Percentiles rank a stretch among this genome's conserved stretches.
phyloP scores from a whole-genome alignment of 2,113 vertebrate genomes.

The Okapia johnstoni region DNA sequence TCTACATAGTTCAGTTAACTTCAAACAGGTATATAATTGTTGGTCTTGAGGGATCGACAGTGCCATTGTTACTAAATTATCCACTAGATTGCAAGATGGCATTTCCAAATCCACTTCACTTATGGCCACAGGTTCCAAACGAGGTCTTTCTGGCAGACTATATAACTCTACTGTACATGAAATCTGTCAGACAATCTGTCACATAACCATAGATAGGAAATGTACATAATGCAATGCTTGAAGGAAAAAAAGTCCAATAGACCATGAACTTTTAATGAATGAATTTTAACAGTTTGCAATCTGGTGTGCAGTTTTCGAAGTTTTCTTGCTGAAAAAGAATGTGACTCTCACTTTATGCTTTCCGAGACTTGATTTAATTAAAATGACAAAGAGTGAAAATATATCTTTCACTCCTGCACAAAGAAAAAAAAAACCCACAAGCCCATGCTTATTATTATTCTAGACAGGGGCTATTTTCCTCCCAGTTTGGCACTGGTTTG shows the following conservation, averaged over 20 bases:
- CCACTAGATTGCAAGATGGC: conserved; percentile 75
- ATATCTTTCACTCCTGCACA: conserved; percentile 4
- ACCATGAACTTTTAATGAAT: conserved; percentile 74
- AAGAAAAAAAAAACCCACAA: neutral
- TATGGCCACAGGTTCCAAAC: conserved; percentile 61
- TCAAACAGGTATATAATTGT: conserved; percentile 65
- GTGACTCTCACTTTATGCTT: conserved; percentile 18
- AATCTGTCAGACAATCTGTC: conserved; percentile 75
- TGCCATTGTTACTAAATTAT: conserved; percentile 77
- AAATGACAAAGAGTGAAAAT: conserved; percentile 62
- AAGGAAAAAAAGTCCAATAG: conserved; percentile 69
- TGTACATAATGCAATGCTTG: conserved; percentile 50
- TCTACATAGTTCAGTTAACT: conserved; percentile 52
- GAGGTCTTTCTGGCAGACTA: conserved; percentile 53
- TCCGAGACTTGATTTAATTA: conserved; percentile 56
- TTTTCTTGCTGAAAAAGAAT: conserved; percentile 51
- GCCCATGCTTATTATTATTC: conserved; percentile 37
- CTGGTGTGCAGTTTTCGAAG: conserved; percentile 49
- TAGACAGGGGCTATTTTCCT: neutral
- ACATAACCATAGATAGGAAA: conserved; percentile 66
- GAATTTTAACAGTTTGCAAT: conserved; percentile 73
- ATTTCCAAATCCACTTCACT: conserved; percentile 77
- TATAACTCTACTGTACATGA: conserved; percentile 47
- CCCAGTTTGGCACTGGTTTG: conserved; percentile 37
- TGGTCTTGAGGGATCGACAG: conserved; percentile 61